Conservation (phyloP, 2,113 vertebrate genomes). For the Rallus limicola region DNA sequence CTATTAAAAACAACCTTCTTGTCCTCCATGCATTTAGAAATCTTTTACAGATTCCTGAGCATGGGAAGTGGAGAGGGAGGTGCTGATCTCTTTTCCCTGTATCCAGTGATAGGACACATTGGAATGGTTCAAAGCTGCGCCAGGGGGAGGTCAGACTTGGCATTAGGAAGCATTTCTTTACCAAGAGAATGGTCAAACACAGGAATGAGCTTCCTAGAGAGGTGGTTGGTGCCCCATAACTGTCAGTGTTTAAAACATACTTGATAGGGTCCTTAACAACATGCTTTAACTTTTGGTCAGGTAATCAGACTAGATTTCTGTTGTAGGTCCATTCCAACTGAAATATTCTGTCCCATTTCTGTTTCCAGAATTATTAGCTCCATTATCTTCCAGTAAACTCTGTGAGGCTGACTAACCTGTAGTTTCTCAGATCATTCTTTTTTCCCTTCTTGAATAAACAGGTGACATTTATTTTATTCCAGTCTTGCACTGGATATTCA, state of each 20-base stretch:
- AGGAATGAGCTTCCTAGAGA: not conserved
- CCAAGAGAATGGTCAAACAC: not conserved
- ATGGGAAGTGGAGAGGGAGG: not conserved
- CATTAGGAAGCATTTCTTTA: not conserved
- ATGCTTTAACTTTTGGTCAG: not conserved
- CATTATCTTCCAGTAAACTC: not conserved
- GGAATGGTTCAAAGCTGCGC: not conserved
- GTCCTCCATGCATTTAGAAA: not conserved
- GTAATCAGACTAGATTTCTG: not conserved
- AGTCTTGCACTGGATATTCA: not conserved
- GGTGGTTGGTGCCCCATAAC: accelerated
- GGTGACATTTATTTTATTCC: not conserved
- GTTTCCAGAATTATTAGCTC: not conserved
- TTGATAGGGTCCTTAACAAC: not conserved
- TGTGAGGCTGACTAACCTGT: not conserved
- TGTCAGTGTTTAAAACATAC: not conserved
- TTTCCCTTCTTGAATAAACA: not conserved
- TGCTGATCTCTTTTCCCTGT: not conserved
- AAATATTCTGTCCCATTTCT: not conserved
- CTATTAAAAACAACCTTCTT: not conserved
- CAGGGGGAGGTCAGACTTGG: not conserved
- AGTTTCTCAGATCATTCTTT: not conserved
- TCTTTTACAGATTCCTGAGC: not conserved
- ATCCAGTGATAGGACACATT: accelerated
- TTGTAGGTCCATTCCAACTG: not conserved